These are phyloP conservation scores for Gymnarchus niloticus DNA, from an alignment of 2,113 vertebrate species.

Conservation along the genomic window DNA sequence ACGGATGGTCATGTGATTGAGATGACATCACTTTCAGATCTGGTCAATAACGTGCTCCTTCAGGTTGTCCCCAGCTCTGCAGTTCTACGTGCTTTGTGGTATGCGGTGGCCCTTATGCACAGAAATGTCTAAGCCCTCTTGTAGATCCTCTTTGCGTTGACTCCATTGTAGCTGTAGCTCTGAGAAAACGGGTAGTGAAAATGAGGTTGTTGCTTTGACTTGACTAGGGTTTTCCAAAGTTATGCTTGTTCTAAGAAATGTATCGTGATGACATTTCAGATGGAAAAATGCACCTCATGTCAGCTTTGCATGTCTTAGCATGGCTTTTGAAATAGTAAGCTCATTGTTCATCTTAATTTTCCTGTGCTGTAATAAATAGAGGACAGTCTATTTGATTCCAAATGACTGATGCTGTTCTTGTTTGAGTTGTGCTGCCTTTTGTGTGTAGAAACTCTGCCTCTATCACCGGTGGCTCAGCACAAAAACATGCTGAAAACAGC, in stretches of 20 bases:
- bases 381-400: background rate
- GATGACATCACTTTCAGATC: too few species aligned
- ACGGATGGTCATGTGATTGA: too few species aligned
- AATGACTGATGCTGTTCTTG: background rate
- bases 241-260: background rate
- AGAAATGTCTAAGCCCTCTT: slow-evolving; percentile 46
- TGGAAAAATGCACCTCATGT: too few species aligned
- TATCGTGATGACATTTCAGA: too few species aligned
- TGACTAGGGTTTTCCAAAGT: too few species aligned
- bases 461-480: background rate
- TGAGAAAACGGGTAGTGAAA: slow-evolving; percentile 31
- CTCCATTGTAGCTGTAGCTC: slow-evolving; percentile 64
- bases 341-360: background rate
- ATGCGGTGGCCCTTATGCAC: background rate
- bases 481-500: background rate
- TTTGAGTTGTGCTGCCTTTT: background rate
- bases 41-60: too few species aligned
- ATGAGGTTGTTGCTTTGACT: background rate
- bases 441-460: background rate
- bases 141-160: slow-evolving; percentile 67
- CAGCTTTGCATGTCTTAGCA: too few species aligned
- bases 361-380: background rate
- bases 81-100: too few species aligned
- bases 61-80: too few species aligned
- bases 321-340: background rate